Evolutionary conservation across 2,888 invertebrate genomes (phyloP).

Genomic region (Alviniconcha strummeri): DNA sequence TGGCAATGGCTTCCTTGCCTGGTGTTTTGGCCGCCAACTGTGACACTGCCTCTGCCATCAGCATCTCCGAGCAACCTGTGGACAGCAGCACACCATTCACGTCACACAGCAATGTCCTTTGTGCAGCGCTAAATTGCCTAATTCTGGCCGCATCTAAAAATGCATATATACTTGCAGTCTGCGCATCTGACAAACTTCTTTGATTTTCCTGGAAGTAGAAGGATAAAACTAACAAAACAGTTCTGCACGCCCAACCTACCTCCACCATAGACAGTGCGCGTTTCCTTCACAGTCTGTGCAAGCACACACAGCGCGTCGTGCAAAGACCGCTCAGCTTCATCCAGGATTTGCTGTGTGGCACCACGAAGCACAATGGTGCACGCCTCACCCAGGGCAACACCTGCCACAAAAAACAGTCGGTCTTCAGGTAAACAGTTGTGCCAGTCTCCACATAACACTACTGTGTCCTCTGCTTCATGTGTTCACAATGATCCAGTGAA

Average conservation of each 20-base stretch:
- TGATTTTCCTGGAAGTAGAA: too few species aligned
- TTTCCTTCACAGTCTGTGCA: constrained; percentile 94
- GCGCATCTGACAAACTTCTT: too few species aligned
- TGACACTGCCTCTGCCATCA: constrained; percentile 96
- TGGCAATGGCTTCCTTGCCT: constrained; percentile 97
- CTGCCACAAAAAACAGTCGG: constrained; percentile 43
- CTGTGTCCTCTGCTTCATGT: too few species aligned
- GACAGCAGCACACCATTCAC: constrained; percentile 3
- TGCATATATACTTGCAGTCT: too few species aligned
- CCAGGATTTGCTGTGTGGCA: constrained; percentile 97
- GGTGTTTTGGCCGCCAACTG: constrained; percentile 89
- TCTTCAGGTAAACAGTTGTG: too few species aligned
- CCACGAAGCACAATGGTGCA: constrained; percentile 98
- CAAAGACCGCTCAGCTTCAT: constrained; percentile 97
- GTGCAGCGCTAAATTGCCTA: too few species aligned
- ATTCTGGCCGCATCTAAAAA: too few species aligned
- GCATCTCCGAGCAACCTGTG: constrained; percentile 91
- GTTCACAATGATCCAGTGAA: too few species aligned
- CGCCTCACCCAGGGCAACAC: constrained; percentile 95
- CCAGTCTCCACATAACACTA: too few species aligned
- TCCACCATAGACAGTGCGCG: constrained; percentile 92
- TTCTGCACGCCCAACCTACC: constrained; percentile 76
- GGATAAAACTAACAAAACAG: too few species aligned
- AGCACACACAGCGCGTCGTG: constrained; percentile 99
- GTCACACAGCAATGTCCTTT: too few species aligned